Percentiles rank a stretch among this genome's conserved stretches.
phyloP scores from a whole-genome alignment of 1,140 invertebrate species.

The Meloidogyne floridensis region DNA sequence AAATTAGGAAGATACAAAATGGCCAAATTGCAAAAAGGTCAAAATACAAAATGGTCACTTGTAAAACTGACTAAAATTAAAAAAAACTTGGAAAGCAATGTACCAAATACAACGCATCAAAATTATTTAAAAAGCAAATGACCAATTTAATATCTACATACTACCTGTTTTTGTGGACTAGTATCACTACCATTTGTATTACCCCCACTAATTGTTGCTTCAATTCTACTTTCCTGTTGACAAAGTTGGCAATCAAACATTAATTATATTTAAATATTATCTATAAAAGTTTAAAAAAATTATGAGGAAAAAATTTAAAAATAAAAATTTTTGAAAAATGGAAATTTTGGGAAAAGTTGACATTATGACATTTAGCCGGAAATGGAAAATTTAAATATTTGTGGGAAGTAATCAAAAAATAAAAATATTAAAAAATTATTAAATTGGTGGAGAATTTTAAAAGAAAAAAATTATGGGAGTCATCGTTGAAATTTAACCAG shows the following conservation, averaged over 20 bases:
- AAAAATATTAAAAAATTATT: not conserved
- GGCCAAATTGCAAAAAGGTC: not conserved
- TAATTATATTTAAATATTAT: not conserved
- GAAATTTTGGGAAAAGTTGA: not conserved
- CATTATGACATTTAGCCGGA: not conserved
- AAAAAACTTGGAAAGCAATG: no score
- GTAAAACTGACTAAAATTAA: no score
- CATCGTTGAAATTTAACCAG: no score
- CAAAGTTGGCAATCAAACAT: slow-evolving; percentile 3
- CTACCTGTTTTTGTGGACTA: not conserved
- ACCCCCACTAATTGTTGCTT: not conserved
- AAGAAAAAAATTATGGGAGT: not conserved
- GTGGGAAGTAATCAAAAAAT: no score
- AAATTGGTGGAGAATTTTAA: not conserved
- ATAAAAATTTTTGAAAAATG: not conserved
- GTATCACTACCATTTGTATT: not conserved
- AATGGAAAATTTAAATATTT: not conserved
- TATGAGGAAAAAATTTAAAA: not conserved
- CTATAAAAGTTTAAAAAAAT: not conserved
- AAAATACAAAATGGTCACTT: not conserved
- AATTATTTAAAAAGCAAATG: no score
- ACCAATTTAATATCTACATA: no score
- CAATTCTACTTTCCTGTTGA: not conserved
- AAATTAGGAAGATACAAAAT: not conserved
- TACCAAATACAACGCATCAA: no score